Conservation (phyloP, 2,888 invertebrate genomes). For the Hydriomena furcata region DNA sequence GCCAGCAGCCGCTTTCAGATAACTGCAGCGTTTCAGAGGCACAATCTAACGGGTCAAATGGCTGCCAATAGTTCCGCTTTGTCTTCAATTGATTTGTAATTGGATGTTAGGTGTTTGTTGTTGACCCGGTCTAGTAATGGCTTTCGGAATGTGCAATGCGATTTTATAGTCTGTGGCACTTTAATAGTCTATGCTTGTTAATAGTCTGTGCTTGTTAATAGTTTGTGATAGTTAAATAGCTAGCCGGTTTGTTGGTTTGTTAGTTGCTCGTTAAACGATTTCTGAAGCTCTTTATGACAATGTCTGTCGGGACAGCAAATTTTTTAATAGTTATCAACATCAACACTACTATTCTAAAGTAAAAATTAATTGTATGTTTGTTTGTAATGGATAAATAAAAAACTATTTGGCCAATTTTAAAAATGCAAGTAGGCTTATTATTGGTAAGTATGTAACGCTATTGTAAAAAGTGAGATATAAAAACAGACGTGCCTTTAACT, state of each 20-base stretch:
- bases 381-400: too few relatives aligned
- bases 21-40: not conserved
- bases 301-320: too few relatives aligned
- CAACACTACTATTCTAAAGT: too few relatives aligned
- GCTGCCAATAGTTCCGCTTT: conserved; percentile 21
- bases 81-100: conserved; percentile 26
- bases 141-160: not conserved
- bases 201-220: not conserved
- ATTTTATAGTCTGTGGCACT: conserved; percentile 5
- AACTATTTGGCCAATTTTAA: too few relatives aligned
- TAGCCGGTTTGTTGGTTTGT: not conserved
- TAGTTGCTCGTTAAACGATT: not conserved
- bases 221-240: too few relatives aligned
- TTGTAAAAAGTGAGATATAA: too few relatives aligned
- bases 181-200: not conserved
- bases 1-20: not conserved
- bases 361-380: too few relatives aligned
- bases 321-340: too few relatives aligned
- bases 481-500: too few relatives aligned
- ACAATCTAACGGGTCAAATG: conserved; percentile 12
- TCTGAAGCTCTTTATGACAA: too few relatives aligned
- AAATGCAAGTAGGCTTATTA: too few relatives aligned
- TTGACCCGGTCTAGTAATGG: conserved; percentile 9
- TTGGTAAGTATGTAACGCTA: too few relatives aligned
- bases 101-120: conserved; percentile 48